These are phyloP conservation scores for Canis aureus DNA, from an alignment of 2,113 vertebrate species.

Conservation along the genomic window DNA sequence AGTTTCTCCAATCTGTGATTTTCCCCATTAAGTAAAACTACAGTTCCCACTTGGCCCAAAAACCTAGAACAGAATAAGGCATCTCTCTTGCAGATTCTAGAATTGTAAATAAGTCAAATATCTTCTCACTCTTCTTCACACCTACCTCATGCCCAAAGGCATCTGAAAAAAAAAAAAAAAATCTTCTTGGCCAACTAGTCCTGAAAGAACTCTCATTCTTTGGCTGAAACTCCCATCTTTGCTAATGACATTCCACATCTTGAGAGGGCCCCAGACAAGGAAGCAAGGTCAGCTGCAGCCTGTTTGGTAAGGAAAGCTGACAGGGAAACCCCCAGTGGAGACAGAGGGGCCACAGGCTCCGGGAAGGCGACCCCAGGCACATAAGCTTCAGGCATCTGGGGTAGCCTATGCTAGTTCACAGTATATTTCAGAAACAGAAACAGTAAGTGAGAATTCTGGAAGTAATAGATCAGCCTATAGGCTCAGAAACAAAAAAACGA, in stretches of 20 bases:
- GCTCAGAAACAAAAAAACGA: not conserved
- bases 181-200: no score
- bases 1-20: accelerated
- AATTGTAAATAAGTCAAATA: accelerated
- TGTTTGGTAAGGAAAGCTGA: not conserved
- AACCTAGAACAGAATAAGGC: not conserved
- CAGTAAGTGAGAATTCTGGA: not conserved
- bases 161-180: no score
- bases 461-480: not conserved
- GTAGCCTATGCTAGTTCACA: not conserved
- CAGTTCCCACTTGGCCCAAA: no score
- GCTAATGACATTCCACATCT: not conserved
- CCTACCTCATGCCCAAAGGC: not conserved
- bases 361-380: accelerated
- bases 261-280: accelerated
- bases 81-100: not conserved
- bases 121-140: not conserved
- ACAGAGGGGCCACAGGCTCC: accelerated
- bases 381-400: not conserved
- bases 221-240: not conserved
- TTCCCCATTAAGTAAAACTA: not conserved
- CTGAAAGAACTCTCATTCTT: not conserved
- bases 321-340: accelerated
- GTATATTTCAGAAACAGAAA: not conserved
- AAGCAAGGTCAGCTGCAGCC: no score